Evolutionary conservation across 2,797 vertebrate species (phyloP), one percentile per base, ranked within the genome.

Genomic region (Crocidura indochinensis): DNA sequence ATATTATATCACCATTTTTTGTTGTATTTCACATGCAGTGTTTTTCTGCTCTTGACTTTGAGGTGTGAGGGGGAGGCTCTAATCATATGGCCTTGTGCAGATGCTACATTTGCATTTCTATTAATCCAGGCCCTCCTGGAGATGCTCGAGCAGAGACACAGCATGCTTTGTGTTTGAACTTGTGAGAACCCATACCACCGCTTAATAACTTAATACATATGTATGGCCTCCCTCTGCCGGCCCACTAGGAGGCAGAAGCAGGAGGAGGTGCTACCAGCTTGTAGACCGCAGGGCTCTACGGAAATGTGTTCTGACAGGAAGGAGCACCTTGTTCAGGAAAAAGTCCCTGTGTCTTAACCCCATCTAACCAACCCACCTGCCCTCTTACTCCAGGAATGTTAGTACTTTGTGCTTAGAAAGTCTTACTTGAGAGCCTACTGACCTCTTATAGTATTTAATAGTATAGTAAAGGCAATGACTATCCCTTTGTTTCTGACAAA

Each of bases 151-250:
- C 97, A 97, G 96, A 97, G 96, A 97, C 98, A 97, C 98, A 98
- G 98, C 98, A 97, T 97, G 98, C 97, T 97, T 98, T 97, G 97
- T 96, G 97, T 98, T 98, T 98, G 98, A 98, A 98, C 98, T 98
- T 98, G 98, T 98, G 98, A 98, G 98, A 98, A 98, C 97, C 98
- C 97, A 97, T 97, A 98, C 97, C 97, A 97, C 97, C 71, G 97
- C 97, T 97, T 98, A 98, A 98, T 98, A 98, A 98, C 98, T 98
- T 98, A 98, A 98, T 98, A 96, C 98, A 98, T 98, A 98, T 98
- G 97, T 97, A 98, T 98, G 96, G 97, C 95, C 96, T 98, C 97
- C 97, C 97, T 97, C 97, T 97, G 97, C 97, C 96, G 97, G 97
- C 98, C 98, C 98, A 96, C 98, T 97, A 98, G 98, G 98, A 98